Evolutionary conservation across 1,140 invertebrate genomes (phyloP), one percentile per base, ranked within the genome.

Genomic region (Physella acuta): DNA sequence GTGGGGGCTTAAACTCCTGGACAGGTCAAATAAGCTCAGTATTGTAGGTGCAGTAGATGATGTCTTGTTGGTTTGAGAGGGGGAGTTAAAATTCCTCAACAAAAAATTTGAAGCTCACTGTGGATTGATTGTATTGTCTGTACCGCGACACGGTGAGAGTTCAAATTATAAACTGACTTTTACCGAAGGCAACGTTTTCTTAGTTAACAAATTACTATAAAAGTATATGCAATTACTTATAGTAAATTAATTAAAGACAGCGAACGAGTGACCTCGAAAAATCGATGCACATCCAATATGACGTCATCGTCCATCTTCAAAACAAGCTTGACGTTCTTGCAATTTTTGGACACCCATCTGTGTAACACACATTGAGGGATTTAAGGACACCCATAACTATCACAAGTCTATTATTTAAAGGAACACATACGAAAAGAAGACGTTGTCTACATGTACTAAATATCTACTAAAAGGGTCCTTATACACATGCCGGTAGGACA

Each of bases 251-350:
- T n/a, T 11, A n/a, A 49, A 14, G 44, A 49, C 44, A n/a, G n/a
- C n/a, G n/a, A n/a, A n/a, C n/a, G n/a, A 49, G 20, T 49, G 16
- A 64, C 39, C 49, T 52, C 51, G 30, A 64, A 51, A 30, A 64
- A 52, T 33, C 44, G 30, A 30, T 64, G 62, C 4, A 64, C 62
- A 24, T 64, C 44, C 1, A 51, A n/a, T n/a, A 52, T 64, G 44
- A 64, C 62, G 33, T 66, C 64, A 56, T 66, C 64, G 24, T 66
- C 64, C 39, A 66, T 66, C 56, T 66, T 66, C 4, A 66, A 28
- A 20, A 66, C 39, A 33, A 66, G 20, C 34, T 66, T 55, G 33
- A 37, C 51, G 2, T 17, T 3, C 0, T 28, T 37, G 37, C 64
- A 66, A 11, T 56, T 55, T 28, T 56, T 16, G 16, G 53, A 49